These are phyloP conservation scores for Austrofundulus limnaeus DNA, from an alignment of 2,113 vertebrate species.

Conservation along the genomic window DNA sequence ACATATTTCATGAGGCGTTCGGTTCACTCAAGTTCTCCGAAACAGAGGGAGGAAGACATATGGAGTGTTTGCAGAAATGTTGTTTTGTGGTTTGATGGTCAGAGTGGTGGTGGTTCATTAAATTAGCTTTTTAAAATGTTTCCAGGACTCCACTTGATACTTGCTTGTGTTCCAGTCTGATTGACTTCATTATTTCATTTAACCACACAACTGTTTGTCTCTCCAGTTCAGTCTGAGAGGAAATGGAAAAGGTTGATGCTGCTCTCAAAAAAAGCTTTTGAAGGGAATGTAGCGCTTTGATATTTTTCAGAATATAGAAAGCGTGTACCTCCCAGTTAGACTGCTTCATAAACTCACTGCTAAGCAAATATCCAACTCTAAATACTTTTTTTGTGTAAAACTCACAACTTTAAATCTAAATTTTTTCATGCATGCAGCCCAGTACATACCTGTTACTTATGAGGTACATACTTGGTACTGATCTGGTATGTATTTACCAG, in stretches of 20 bases:
- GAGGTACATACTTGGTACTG: too few species aligned
- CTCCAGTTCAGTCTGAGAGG: background rate
- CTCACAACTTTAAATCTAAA: too few species aligned
- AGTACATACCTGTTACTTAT: too few species aligned
- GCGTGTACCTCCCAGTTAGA: background rate
- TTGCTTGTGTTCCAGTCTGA: slow-evolving; percentile 29
- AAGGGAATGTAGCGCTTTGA: slow-evolving; percentile 8
- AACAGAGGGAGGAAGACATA: background rate
- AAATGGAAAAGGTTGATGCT: slow-evolving; percentile 1
- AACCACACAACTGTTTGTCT: slow-evolving; percentile 38
- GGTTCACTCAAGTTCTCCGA: slow-evolving; percentile 6
- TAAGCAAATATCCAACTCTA: too few species aligned
- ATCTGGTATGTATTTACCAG: too few species aligned
- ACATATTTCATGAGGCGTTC: slow-evolving; percentile 5
- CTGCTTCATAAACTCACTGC: too few species aligned
- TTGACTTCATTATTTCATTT: slow-evolving; percentile 26
- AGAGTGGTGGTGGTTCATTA: background rate
- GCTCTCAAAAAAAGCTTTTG: slow-evolving; percentile 4
- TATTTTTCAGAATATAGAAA: background rate
- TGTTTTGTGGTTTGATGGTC: slow-evolving; percentile 7
- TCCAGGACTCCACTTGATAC: slow-evolving; percentile 29
- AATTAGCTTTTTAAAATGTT: slow-evolving; percentile 24
- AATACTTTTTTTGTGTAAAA: too few species aligned
- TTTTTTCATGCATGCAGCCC: too few species aligned
- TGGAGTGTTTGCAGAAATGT: slow-evolving; percentile 6